phyloP scores from a whole-genome alignment of 1,140 invertebrate genomes.

The Trichonephila inaurata region DNA sequence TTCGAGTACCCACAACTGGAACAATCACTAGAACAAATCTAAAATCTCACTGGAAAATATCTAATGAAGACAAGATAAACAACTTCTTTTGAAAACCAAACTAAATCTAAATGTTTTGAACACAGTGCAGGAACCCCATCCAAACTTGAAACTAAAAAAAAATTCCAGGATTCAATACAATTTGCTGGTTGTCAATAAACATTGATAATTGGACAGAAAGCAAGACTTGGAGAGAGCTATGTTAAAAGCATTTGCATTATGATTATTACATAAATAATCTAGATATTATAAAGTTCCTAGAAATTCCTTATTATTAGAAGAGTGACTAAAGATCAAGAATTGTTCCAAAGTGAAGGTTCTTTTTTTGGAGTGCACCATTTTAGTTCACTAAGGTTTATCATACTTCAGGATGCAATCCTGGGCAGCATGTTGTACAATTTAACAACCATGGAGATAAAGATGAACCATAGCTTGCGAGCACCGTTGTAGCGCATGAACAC shows the following conservation, averaged over 20 bases:
- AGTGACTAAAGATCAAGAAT: slow-evolving; percentile 29
- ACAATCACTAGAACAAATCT: too few relatives aligned
- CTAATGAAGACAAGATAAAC: too few relatives aligned
- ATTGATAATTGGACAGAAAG: too few relatives aligned
- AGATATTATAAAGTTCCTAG: slow-evolving; percentile 41
- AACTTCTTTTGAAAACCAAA: background rate
- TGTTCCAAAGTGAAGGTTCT: slow-evolving; percentile 4
- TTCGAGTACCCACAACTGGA: too few relatives aligned
- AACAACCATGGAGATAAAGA: slow-evolving; percentile 60
- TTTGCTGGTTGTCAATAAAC: too few relatives aligned
- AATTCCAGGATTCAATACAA: background rate
- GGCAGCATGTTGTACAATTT: slow-evolving; percentile 69
- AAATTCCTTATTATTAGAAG: slow-evolving; percentile 30
- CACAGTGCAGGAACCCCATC: background rate
- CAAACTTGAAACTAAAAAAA: background rate
- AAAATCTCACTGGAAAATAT: too few relatives aligned
- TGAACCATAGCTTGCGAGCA: slow-evolving; percentile 74
- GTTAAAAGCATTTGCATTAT: slow-evolving; percentile 25
- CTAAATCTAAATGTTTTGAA: background rate
- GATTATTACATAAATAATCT: slow-evolving; percentile 46
- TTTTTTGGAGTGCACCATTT: slow-evolving; percentile 62
- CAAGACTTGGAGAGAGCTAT: slow-evolving; percentile 11
- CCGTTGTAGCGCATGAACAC: slow-evolving; percentile 72
- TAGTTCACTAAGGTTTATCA: background rate
- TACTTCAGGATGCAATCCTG: slow-evolving; percentile 52